A percentile compares a stretch with the other conserved stretches of the same genome.
These are phyloP conservation scores for Parasteatoda lunata DNA, from an alignment of 2,888 invertebrate species.

Conservation along the genomic window DNA sequence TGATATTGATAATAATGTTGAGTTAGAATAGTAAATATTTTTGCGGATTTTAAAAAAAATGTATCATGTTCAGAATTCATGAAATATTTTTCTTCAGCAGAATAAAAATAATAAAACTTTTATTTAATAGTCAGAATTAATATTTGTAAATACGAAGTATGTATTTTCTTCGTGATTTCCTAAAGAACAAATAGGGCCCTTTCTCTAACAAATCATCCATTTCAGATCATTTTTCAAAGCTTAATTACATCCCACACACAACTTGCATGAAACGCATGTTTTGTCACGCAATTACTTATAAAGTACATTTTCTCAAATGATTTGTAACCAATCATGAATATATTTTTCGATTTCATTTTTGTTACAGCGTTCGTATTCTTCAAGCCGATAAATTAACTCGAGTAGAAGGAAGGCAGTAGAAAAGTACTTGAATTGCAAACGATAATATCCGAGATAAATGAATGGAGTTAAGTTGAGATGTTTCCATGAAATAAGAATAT, in stretches of 20 bases:
- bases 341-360: slow-evolving; percentile 62
- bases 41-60: too few species aligned
- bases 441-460: slow-evolving; percentile 61
- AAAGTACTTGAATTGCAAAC: slow-evolving; percentile 41
- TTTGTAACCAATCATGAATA: slow-evolving; percentile 45
- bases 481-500: slow-evolving; percentile 52
- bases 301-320: slow-evolving; percentile 23
- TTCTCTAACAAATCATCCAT: slow-evolving; percentile 44
- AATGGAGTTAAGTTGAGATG: slow-evolving; percentile 42
- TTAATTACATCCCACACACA: slow-evolving; percentile 49
- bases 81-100: too few species aligned
- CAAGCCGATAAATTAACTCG: slow-evolving; percentile 27
- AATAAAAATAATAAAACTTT: too few species aligned
- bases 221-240: slow-evolving; percentile 53
- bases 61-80: too few species aligned
- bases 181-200: slow-evolving; percentile 23
- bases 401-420: neutral
- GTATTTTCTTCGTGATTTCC: neutral
- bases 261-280: slow-evolving; percentile 40
- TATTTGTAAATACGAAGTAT: too few species aligned
- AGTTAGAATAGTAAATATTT: too few species aligned
- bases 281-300: slow-evolving; percentile 63
- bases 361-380: slow-evolving; percentile 6
- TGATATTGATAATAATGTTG: too few species aligned
- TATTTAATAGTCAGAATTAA: too few species aligned